These are phyloP conservation scores for Oophaga pumilio DNA, from an alignment of 2,113 vertebrate genomes.

Conservation along the genomic window DNA sequence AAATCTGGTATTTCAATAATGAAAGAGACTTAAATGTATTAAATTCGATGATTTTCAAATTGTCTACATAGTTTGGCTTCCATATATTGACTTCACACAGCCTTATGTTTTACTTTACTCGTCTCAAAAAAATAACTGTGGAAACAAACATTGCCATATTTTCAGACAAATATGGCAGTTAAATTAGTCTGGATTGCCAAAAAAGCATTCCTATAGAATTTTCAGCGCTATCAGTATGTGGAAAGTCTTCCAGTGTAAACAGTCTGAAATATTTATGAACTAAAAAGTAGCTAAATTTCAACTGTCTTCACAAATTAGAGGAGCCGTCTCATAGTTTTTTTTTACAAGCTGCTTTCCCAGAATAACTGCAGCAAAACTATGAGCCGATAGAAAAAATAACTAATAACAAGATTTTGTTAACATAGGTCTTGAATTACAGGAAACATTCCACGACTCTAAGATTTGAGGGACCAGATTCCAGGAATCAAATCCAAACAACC, in stretches of 20 bases:
- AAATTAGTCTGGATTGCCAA: conserved; percentile 21
- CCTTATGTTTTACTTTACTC: conserved; percentile 8
- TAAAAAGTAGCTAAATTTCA: not conserved
- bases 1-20: not conserved
- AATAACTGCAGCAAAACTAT: not conserved
- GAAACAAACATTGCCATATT: conserved; percentile 15
- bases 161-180: conserved; percentile 33
- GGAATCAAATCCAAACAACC: no score
- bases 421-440: not conserved
- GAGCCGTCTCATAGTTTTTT: not conserved
- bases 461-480: no score
- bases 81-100: not conserved
- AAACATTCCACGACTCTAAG: no score
- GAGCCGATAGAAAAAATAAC: not conserved
- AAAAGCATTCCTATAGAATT: conserved; percentile 42
- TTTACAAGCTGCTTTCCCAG: not conserved
- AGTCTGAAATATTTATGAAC: conserved; percentile 23
- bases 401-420: not conserved
- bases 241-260: conserved; percentile 4
- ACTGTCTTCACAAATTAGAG: conserved; percentile 10
- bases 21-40: not conserved
- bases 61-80: conserved; percentile 20
- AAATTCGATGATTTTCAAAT: not conserved
- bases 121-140: conserved; percentile 20
- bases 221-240: conserved; percentile 17